Evolutionary conservation across 2,113 vertebrate genomes (phyloP).

Genomic region (Nettapus auritus): DNA sequence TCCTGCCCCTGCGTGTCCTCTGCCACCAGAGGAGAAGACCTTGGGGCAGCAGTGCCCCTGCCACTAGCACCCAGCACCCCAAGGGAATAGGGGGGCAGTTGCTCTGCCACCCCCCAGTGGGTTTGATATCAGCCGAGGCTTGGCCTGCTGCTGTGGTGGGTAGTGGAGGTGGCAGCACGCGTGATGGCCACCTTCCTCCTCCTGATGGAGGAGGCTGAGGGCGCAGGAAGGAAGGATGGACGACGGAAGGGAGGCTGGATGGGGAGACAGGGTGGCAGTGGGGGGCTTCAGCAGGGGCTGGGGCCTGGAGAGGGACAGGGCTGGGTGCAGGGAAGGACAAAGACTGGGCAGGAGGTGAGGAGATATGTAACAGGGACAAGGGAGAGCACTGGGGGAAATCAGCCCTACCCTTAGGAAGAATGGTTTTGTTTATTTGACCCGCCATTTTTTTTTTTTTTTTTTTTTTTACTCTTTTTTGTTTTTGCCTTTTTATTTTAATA

Average conservation of each 20-base stretch:
- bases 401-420: background rate
- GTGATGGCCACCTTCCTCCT: background rate
- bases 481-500: background rate
- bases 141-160: background rate
- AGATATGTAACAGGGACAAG: background rate
- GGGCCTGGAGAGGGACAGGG: background rate
- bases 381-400: background rate
- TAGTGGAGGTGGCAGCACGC: background rate
- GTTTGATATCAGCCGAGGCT: background rate
- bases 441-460: background rate
- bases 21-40: background rate
- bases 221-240: background rate
- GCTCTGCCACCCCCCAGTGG: background rate
- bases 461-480: background rate
- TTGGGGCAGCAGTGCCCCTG: fast-evolving
- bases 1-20: fast-evolving
- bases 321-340: background rate
- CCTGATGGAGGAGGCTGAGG: background rate
- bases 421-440: too few relatives aligned
- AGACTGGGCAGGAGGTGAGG: background rate
- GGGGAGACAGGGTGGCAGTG: background rate
- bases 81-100: background rate
- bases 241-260: background rate
- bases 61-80: background rate
- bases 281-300: background rate